phyloP scores from a whole-genome alignment of 2,888 invertebrate genomes.

The Dusona sp. region DNA sequence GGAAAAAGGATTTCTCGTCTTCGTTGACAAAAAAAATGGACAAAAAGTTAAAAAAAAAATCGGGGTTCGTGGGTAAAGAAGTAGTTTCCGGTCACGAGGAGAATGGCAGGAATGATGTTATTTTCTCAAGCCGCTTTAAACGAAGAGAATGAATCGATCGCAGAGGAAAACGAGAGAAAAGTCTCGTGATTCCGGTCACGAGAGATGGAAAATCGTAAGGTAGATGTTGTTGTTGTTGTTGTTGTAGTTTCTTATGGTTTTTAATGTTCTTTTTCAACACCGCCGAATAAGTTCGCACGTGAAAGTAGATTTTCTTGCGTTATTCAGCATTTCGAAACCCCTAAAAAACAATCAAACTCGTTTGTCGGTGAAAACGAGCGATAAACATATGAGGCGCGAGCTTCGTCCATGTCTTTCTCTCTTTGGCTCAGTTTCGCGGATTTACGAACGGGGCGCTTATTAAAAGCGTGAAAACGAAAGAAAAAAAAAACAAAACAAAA shows the following conservation, averaged over 20 bases:
- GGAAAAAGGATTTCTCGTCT: neutral
- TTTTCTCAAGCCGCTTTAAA: neutral
- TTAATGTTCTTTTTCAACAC: neutral
- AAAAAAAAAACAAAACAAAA: conserved; percentile 1
- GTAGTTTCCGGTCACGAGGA: conserved; percentile 39
- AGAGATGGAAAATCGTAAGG: conserved; percentile 2
- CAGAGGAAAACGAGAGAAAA: conserved; percentile 9
- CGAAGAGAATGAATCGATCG: neutral
- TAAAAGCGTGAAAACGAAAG: neutral
- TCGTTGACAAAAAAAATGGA: neutral
- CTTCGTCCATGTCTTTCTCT: conserved; percentile 13
- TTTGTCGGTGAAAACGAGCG: neutral
- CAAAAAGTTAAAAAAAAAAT: neutral
- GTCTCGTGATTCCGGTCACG: neutral
- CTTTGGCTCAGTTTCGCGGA: conserved; percentile 4
- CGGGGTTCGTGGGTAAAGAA: neutral
- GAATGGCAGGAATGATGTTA: neutral
- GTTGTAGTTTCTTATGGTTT: neutral
- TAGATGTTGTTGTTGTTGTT: neutral
- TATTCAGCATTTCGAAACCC: neutral
- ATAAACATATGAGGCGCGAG: neutral
- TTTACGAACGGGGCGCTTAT: neutral
- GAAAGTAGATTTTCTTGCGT: neutral
- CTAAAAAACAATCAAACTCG: neutral
- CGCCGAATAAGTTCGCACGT: neutral